Base-by-base conservation (phyloP, 2,797 vertebrate genomes). In the Anomalospiza imberbis region DNA sequence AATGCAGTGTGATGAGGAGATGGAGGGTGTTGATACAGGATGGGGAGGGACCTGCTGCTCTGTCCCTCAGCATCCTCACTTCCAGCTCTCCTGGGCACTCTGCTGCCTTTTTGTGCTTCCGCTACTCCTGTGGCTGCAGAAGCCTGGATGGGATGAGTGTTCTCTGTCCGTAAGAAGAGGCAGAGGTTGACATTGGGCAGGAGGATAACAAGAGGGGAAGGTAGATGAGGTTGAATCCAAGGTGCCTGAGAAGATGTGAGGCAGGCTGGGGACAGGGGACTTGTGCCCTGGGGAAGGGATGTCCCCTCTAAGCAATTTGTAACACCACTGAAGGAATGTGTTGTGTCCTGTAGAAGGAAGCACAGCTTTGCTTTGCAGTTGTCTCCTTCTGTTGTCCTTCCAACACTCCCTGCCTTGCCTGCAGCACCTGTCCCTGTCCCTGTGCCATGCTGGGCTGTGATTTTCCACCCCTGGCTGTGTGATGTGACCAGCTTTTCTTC, bases 311-410 rank as follows among this genome's bases (percentile, higher is more conserved):
- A 18, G 25, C 11, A 9, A 14, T 40, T 17, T 17, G 17, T 55
- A 50, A 42, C 0, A 0, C 25, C 40, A 11, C 67, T 13, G 44
- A 5, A 47, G 61, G 38, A 36, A 9, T 1, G 17, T 31, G 8
- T 32, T 22, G 32, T 82, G 65, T 67, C 54, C 48, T 47, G 44
- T 50, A 26, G 9, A 73, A 60, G 63, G 71, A 50, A 75, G 13
- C 62, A 18, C 19, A 21, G 61, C 68, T 77, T 66, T 82, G 36
- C n/a, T 85, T 70, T 85, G 75, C 71, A 20, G 0, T 5, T 26
- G 34, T 19, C 29, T 89, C 47, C 14, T 85, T 77, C 31, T 42
- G 2, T 65, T 44, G 71, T 45, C 63, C 53, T 84, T 73, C 62
- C 42, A 68, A 65, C 19, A 11, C 34, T 40, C 45, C 54, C 78